These are phyloP conservation scores for Laterallus jamaicensis DNA, from an alignment of 2,113 vertebrate genomes.

Conservation along the genomic window DNA sequence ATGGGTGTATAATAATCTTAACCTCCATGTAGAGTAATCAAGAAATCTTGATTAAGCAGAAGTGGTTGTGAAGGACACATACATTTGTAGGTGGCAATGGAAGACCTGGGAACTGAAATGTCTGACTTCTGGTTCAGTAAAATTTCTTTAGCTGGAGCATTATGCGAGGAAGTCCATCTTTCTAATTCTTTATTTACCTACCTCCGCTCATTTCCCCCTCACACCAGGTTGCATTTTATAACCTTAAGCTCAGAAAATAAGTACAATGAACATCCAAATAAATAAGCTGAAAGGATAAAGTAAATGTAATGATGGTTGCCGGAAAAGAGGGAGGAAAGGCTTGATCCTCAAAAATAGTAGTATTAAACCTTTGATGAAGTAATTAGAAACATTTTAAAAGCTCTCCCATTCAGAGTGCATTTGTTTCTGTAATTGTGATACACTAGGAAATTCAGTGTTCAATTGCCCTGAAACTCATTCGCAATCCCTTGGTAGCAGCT, in stretches of 20 bases:
- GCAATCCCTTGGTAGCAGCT: conserved; percentile 1
- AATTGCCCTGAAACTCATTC: conserved; percentile 43
- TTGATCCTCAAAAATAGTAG: background rate
- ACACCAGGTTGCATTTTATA: background rate
- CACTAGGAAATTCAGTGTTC: conserved; percentile 25
- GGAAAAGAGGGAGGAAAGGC: background rate
- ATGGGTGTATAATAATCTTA: background rate
- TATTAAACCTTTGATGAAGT: background rate
- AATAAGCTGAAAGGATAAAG: background rate
- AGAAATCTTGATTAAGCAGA: background rate
- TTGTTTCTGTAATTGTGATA: conserved; percentile 46
- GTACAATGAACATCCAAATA: background rate
- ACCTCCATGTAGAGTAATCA: background rate
- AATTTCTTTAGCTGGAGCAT: background rate
- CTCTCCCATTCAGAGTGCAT: conserved; percentile 3
- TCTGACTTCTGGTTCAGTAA: background rate
- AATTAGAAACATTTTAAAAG: conserved; percentile 39
- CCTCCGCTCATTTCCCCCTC: background rate
- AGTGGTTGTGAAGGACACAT: background rate
- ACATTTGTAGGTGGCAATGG: background rate
- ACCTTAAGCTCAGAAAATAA: background rate
- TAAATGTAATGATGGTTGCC: background rate
- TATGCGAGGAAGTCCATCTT: background rate
- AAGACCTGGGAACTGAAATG: background rate
- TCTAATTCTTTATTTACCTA: background rate